These are phyloP conservation scores for Gymnodraco acuticeps DNA, from an alignment of 2,797 vertebrate genomes.

Conservation along the genomic window DNA sequence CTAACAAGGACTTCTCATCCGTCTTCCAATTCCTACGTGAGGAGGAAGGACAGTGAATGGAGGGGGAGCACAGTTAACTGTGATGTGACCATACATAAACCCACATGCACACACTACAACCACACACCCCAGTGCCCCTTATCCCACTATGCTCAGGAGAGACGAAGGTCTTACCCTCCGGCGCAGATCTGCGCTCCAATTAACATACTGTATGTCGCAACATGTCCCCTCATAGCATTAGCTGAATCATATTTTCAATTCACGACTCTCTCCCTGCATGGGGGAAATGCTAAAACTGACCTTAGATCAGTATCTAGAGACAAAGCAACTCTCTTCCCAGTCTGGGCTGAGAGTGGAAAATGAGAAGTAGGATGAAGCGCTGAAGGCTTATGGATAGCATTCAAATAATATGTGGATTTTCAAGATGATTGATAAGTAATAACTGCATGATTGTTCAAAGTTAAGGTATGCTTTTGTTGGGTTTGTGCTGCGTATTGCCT, in stretches of 20 bases:
- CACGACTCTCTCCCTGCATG: conserved; percentile 28
- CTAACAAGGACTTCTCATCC: conserved; percentile 97
- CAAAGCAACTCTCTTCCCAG: conserved; percentile 27
- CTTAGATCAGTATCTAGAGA: conserved; percentile 57
- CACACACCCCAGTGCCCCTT: conserved; percentile 61
- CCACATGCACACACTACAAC: conserved; percentile 7
- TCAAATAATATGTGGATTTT: conserved; percentile 40
- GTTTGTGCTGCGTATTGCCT: conserved; percentile 44
- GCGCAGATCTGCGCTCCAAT: conserved; percentile 61
- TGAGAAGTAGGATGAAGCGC: conserved; percentile 22
- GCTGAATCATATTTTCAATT: conserved; percentile 59
- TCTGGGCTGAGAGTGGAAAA: conserved; percentile 15
- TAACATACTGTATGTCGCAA: conserved; percentile 64
- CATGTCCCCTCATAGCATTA: conserved; percentile 47
- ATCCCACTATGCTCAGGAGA: conserved; percentile 71
- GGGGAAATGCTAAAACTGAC: conserved; percentile 65
- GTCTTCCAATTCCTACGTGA: conserved; percentile 98
- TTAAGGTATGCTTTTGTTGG: conserved; percentile 27
- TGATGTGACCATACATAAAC: conserved; percentile 40
- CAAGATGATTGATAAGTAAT: conserved; percentile 34
- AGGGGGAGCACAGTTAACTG: conserved; percentile 29
- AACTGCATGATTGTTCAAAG: conserved; percentile 38
- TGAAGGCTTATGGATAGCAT: conserved; percentile 45
- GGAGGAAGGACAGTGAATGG: conserved; percentile 85
- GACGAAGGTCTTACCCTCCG: conserved; percentile 60